Percentiles rank a stretch among this genome's conserved stretches.
Conservation (phyloP, 2,888 invertebrate species). For the Marronus borbonicus region DNA sequence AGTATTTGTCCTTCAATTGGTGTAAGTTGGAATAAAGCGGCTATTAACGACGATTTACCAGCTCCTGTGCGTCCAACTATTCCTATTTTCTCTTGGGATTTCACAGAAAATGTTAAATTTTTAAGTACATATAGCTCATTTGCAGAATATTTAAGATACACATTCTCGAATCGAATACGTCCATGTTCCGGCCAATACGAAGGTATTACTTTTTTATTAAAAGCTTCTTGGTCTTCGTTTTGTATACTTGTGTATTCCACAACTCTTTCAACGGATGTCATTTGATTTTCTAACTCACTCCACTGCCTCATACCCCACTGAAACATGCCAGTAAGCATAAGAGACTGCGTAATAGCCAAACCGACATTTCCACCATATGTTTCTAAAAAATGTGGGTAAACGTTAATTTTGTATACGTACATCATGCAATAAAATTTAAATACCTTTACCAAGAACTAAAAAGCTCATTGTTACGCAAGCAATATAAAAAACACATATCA, state of each 20-base stretch:
- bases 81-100: conserved; percentile 82
- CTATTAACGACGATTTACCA: conserved; percentile 84
- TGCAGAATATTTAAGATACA: conserved; percentile 82
- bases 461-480: conserved; percentile 60
- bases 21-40: conserved; percentile 87
- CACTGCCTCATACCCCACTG: conserved; percentile 85
- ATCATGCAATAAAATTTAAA: neutral
- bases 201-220: conserved; percentile 75
- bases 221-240: conserved; percentile 63
- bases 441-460: conserved; percentile 47
- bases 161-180: conserved; percentile 78
- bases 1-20: conserved; percentile 83
- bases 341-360: conserved; percentile 66
- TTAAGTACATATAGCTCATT: conserved; percentile 83
- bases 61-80: conserved; percentile 90
- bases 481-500: conserved; percentile 78
- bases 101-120: conserved; percentile 78
- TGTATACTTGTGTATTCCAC: conserved; percentile 63
- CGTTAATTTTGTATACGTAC: neutral
- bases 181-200: conserved; percentile 83
- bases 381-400: conserved; percentile 56
- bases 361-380: conserved; percentile 66
- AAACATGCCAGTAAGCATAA: conserved; percentile 73
- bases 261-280: conserved; percentile 92
- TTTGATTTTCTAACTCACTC: conserved; percentile 76